Base-by-base conservation (phyloP, 2,797 vertebrate species). In the Eupleurogrammus muticus region DNA sequence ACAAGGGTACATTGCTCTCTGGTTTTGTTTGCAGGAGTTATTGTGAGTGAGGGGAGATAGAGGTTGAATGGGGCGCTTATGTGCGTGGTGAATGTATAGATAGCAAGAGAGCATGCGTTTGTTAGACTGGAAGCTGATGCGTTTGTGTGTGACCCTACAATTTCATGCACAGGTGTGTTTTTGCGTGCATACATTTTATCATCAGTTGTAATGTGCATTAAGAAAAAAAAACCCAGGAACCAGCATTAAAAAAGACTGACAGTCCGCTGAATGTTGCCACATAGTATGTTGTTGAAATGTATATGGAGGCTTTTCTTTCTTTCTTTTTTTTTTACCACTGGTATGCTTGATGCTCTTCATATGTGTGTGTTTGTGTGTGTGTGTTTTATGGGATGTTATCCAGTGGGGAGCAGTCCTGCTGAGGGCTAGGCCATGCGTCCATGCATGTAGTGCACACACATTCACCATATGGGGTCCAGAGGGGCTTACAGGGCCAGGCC, bases 381-480 rank as follows among this genome's bases (percentile, higher is more conserved):
- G 71, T 81, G 79, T 86, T 89, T 90, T 85, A 87, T 86, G 75
- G 66, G 75, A 88, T 86, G 70, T 84, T 87, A 78, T 87, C 78
- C 63, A 10, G 79, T 68, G 64, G 73, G 79, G 77, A 90, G 75
- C 77, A 63, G 73, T 76, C 81, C 70, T 85, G 81, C 73, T 70
- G 77, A 68, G 81, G 81, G 65, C 56, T 32, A 82, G 85, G 70
- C 72, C 75, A 75, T 88, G 87, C 87, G 14, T 89, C 83, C 84
- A 88, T 90, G 89, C 86, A 81, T 88, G 73, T 70, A 87, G 82
- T 28, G 4, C 70, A 74, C 76, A 88, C 72, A 79, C 77, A 82
- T 87, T 82, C 78, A 75, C 79, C 88, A 84, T 88, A 84, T 86
- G 85, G 78, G 76, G 69, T 82, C 86, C 84, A 83, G 82, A 83